Percentiles rank a stretch among this genome's conserved stretches.
Conservation (phyloP, 2,888 invertebrate genomes). For the Peribatodes rhomboidaria region DNA sequence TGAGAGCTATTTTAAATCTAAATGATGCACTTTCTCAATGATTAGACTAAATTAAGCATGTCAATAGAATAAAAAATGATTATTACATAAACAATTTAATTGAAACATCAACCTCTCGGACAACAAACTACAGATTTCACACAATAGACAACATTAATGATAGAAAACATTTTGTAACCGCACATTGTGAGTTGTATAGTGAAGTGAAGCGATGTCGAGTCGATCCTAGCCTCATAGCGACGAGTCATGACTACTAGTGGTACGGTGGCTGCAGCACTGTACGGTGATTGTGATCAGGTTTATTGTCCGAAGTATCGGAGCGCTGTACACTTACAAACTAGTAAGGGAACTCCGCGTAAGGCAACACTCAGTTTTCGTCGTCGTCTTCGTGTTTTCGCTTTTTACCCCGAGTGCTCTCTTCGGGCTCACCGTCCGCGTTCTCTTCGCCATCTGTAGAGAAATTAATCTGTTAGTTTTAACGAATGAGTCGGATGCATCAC, state of each 20-base stretch:
- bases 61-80: slow-evolving; percentile 84
- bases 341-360: slow-evolving; percentile 83
- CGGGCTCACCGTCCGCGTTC: slow-evolving; percentile 72
- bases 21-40: slow-evolving; percentile 80
- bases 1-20: slow-evolving; percentile 80
- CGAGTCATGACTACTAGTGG: slow-evolving; percentile 74
- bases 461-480: neutral
- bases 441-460: slow-evolving; percentile 72
- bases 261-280: slow-evolving; percentile 58
- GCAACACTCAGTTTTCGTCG: slow-evolving; percentile 84
- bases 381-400: slow-evolving; percentile 87
- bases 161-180: slow-evolving; percentile 63
- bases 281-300: slow-evolving; percentile 67
- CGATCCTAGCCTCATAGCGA: slow-evolving; percentile 57
- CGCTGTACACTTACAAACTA: slow-evolving; percentile 85
- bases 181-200: slow-evolving; percentile 49
- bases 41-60: slow-evolving; percentile 83
- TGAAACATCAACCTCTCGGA: slow-evolving; percentile 82
- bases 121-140: slow-evolving; percentile 84
- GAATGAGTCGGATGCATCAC: no score
- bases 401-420: slow-evolving; percentile 87
- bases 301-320: slow-evolving; percentile 85
- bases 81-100: slow-evolving; percentile 85
- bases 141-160: slow-evolving; percentile 75
- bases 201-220: slow-evolving; percentile 53